Evolutionary conservation across 2,113 vertebrate species (phyloP).

Genomic region (Jacana jacana): DNA sequence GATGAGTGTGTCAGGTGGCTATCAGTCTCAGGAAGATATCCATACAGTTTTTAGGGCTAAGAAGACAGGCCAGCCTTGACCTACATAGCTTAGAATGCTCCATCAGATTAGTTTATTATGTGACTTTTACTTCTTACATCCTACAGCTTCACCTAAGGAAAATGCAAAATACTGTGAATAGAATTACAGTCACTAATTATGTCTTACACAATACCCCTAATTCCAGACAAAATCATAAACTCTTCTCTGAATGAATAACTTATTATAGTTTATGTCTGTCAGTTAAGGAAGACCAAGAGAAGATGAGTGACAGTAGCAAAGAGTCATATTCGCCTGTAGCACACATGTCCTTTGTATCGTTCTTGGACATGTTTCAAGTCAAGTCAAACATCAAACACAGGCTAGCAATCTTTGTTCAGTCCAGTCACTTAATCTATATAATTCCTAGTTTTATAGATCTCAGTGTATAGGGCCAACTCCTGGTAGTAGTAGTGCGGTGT

Average conservation of each 20-base stretch:
- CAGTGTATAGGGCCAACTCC: background rate
- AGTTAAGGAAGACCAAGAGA: background rate
- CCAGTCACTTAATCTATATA: background rate
- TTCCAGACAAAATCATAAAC: background rate
- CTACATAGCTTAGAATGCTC: background rate
- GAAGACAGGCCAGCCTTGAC: background rate
- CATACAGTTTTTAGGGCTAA: background rate
- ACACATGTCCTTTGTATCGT: background rate
- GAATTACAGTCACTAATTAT: background rate
- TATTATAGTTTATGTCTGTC: background rate
- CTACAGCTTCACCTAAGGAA: conserved; percentile 26
- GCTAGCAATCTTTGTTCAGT: background rate
- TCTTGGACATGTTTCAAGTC: conserved; percentile 21
- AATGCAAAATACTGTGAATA: background rate
- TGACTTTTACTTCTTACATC: background rate
- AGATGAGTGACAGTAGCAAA: background rate
- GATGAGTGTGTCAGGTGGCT: background rate
- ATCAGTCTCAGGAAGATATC: background rate
- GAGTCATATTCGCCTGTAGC: background rate
- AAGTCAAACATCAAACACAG: background rate
- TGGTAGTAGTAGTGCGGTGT: background rate
- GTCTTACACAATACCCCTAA: background rate
- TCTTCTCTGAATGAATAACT: background rate
- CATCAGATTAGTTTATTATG: background rate
- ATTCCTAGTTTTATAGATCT: background rate